Evolutionary conservation across 2,797 vertebrate genomes (phyloP), one percentile per base, ranked within the genome.

Genomic region (Enteromius fasciolatus): DNA sequence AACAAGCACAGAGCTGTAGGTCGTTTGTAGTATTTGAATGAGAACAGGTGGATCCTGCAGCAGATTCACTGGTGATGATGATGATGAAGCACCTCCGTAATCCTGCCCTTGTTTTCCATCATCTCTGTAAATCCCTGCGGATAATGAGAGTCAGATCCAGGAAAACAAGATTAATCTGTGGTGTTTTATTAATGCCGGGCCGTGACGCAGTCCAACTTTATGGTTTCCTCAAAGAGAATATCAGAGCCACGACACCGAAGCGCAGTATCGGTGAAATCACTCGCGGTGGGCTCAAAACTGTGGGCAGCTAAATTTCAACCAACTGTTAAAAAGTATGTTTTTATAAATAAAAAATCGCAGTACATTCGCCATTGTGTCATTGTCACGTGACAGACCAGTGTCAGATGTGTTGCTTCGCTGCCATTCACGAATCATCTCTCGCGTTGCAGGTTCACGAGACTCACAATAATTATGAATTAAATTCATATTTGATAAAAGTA

Each of bases 51-150:
- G 25, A 12, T 48, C 17, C 28, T 20, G 28, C 46, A n/a, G 46
- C 25, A 11, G n/a, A 25, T 15, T 12, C 2, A 14, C 28, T n/a
- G 28, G 15, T 6, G 33, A 57, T 44, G 41, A 44, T 44, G 41
- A 41, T 23, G 74, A 41, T 74, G 80, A 46, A 54, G 31, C 46
- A 5, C 70, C 15, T 52, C 23, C 10, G 1, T 82, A 54, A 66
- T 67, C 70, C 61, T 36, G 28, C 28, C 15, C 59, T 66, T 64
- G n/a, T 48, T 36, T 48, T 54, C 33, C 31, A 80, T 80, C 31
- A 69, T 70, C 9, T 67, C 63, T 28, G 25, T 28, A 78, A 78
- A 78, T 78, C 76, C 76, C 76, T 78, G 1, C 28, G 25, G 50
- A 70, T 59, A 59, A 48, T 36, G 41, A 70, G 67, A 44, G 68